A percentile compares a stretch with the other conserved stretches of the same genome.
These are phyloP conservation scores for Achatina immaculata DNA, from an alignment of 1,140 invertebrate genomes.

Conservation along the genomic window DNA sequence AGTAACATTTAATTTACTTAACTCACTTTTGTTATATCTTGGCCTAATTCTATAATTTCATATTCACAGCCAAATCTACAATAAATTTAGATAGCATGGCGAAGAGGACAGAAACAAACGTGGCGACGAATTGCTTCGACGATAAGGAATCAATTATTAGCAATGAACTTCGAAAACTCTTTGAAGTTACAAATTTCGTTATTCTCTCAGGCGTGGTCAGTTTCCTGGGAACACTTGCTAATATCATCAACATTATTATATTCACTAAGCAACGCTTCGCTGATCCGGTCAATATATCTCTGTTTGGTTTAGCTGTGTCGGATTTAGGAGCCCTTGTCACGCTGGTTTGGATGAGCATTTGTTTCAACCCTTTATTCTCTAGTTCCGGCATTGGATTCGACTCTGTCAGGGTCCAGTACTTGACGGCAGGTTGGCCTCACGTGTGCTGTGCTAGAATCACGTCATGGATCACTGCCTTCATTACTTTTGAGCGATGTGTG, in stretches of 20 bases:
- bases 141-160: neutral
- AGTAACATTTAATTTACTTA: no score
- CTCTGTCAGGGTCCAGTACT: neutral
- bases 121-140: no score
- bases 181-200: neutral
- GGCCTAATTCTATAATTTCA: no score
- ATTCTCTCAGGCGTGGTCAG: neutral
- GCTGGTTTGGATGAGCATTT: neutral
- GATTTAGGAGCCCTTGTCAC: neutral
- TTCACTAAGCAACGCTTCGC: conserved; percentile 16
- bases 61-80: no score
- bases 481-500: conserved; percentile 18
- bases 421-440: conserved; percentile 2
- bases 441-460: neutral
- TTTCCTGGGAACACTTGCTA: neutral
- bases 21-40: no score
- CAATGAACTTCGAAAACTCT: neutral
- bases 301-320: neutral
- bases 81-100: no score
- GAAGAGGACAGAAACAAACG: no score
- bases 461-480: conserved; percentile 9
- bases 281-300: neutral
- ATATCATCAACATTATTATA: conserved; percentile 1
- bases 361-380: neutral
- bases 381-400: neutral